Base-by-base conservation (phyloP, 2,888 invertebrate genomes). In the Belgica antarctica region DNA sequence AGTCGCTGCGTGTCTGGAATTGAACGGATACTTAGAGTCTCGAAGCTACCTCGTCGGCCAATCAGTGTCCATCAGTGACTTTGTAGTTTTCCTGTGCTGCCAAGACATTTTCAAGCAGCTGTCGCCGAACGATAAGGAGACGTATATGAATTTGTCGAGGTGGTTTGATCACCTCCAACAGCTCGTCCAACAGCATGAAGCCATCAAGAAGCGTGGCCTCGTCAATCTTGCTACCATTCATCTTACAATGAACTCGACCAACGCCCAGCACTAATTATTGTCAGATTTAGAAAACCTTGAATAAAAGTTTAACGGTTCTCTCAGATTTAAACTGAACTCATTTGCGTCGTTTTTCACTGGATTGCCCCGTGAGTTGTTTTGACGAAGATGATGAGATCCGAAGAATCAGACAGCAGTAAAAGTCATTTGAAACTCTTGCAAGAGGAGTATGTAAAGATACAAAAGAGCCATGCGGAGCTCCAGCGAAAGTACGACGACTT, bases 391-490 rank as follows among this genome's bases (percentile, higher is more conserved):
- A n/a, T n/a, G n/a, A n/a, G n/a, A n/a, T n/a, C n/a, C n/a, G n/a
- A n/a, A n/a, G n/a, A n/a, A n/a, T n/a, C n/a, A n/a, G n/a, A n/a
- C n/a, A n/a, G n/a, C n/a, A n/a, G n/a, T n/a, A n/a, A 94, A 79
- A 92, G 92, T 78, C 95, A 96, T 78, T 82, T 96, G 73, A 81
- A 88, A 71, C 83, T 96, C 71, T 83, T 96, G 72, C 88, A 93
- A 75, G 92, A 94, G 74, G 94, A 96, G 80, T 96, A 96, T 80
- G 89, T 92, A 5, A 94, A 93, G 80, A 82, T 96, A 28, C 94
- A 95, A 78, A 85, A 85, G 62, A 87, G 87, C 73, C 89, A 91
- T 76, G 86, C 86, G 5, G 93, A 94, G 75, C 79, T 95, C 27
- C 92, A 94, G 77, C 86, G 88, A 73, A 92, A 93, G 79, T 93